Evolutionary conservation across 2,113 vertebrate genomes (phyloP).

Genomic region (Macrotis lagotis): DNA sequence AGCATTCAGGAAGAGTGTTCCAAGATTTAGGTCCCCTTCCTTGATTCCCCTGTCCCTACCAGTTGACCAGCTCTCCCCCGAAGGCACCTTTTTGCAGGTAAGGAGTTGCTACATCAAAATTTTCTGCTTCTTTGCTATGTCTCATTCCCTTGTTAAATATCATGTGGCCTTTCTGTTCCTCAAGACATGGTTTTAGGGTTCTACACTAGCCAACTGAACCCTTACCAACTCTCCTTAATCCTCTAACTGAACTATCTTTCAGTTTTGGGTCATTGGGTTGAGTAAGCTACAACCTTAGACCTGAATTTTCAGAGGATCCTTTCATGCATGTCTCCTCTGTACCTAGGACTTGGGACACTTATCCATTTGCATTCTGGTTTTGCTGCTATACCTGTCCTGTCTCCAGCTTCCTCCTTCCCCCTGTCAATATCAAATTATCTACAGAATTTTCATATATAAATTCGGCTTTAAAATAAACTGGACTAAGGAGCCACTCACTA

Average conservation of each 20-base stretch:
- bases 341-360: not conserved
- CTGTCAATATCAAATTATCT: not conserved
- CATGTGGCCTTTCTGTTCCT: not conserved
- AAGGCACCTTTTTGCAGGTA: not conserved
- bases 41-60: not conserved
- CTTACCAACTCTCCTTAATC: not conserved
- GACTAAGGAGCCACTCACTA: not conserved
- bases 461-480: not conserved
- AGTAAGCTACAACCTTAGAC: not conserved
- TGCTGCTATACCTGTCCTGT: not conserved
- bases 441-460: not conserved
- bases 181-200: not conserved
- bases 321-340: slow-evolving; percentile 10
- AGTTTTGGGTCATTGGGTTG: not conserved
- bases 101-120: not conserved
- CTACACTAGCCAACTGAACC: not conserved
- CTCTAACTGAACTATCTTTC: not conserved
- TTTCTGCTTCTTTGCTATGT: not conserved
- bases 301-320: not conserved
- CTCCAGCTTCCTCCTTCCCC: not conserved
- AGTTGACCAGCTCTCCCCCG: not conserved
- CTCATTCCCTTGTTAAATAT: not conserved
- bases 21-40: not conserved
- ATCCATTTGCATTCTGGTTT: not conserved
- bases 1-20: not conserved